phyloP scores from a whole-genome alignment of 2,113 vertebrate species.

The Emydocephalus ijimae region DNA sequence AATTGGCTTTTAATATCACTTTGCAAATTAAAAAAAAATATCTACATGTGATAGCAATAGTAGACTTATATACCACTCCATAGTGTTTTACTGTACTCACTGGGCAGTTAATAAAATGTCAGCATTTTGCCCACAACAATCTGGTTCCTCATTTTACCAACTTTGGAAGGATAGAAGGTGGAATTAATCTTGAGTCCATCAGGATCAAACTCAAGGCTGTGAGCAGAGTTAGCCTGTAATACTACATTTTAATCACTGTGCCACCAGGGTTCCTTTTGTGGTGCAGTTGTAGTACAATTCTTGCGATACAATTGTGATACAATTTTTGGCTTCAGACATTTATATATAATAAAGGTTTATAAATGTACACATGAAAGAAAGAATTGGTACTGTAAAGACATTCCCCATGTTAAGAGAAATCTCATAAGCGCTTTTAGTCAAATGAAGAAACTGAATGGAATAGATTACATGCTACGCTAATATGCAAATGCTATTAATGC shows the following conservation, averaged over 20 bases:
- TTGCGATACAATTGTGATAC: not conserved
- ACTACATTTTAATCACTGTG: not conserved
- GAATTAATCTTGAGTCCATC: not conserved
- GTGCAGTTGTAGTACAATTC: too few species aligned
- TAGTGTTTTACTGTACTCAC: not conserved
- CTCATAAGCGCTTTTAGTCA: not conserved
- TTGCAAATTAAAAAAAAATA: not conserved
- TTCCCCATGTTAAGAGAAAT: not conserved
- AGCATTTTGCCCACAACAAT: not conserved
- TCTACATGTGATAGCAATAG: not conserved
- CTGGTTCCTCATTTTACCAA: not conserved
- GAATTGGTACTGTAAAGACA: not conserved
- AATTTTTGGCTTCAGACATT: not conserved
- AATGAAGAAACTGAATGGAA: not conserved
- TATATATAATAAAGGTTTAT: not conserved
- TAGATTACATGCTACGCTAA: not conserved
- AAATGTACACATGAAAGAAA: not conserved
- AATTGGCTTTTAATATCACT: not conserved
- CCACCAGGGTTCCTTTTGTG: not conserved
- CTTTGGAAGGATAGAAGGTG: not conserved
- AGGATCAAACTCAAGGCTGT: not conserved
- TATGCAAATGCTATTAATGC: not conserved
- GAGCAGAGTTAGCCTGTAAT: not conserved
- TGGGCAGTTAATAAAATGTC: not conserved
- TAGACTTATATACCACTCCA: not conserved